Percentiles rank a stretch among this genome's conserved stretches.
Evolutionary conservation across 2,797 vertebrate genomes (phyloP).

Genomic region (Coendou prehensilis): DNA sequence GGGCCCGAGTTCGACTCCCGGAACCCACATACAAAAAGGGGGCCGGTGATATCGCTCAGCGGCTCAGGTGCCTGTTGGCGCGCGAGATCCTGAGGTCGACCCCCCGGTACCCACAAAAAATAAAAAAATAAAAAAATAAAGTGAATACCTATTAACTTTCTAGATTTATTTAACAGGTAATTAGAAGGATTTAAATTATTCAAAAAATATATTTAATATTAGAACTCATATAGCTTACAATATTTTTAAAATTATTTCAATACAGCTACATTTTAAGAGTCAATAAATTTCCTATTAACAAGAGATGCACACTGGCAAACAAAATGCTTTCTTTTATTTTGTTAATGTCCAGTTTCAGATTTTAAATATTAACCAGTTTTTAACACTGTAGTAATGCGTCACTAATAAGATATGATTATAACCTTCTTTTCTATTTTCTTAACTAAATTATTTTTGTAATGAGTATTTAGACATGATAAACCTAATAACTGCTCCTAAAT

Average conservation of each 20-base stretch:
- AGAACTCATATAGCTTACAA: not conserved
- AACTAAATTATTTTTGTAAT: not conserved
- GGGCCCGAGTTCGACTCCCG: too few relatives aligned
- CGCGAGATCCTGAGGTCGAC: too few relatives aligned
- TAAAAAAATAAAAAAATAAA: too few relatives aligned
- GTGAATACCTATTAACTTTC: conserved; percentile 51
- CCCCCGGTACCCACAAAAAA: too few relatives aligned
- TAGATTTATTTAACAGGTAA: conserved; percentile 48
- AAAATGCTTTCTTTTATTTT: not conserved
- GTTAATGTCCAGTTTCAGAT: not conserved
- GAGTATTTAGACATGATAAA: not conserved
- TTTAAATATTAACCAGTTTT: not conserved
- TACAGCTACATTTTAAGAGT: not conserved
- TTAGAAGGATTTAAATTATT: conserved; percentile 45
- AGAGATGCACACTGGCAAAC: not conserved
- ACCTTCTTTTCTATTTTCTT: not conserved
- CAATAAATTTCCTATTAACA: not conserved
- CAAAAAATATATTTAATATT: conserved; percentile 15
- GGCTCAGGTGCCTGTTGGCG: too few relatives aligned
- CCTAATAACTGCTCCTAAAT: not conserved
- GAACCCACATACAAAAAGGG: too few relatives aligned
- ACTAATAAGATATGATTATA: not conserved
- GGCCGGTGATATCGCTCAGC: too few relatives aligned
- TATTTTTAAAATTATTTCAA: conserved; percentile 25
- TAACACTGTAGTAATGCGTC: not conserved